Evolutionary conservation across 1,140 invertebrate species (phyloP).

Genomic region (Euura saliciscinereae): DNA sequence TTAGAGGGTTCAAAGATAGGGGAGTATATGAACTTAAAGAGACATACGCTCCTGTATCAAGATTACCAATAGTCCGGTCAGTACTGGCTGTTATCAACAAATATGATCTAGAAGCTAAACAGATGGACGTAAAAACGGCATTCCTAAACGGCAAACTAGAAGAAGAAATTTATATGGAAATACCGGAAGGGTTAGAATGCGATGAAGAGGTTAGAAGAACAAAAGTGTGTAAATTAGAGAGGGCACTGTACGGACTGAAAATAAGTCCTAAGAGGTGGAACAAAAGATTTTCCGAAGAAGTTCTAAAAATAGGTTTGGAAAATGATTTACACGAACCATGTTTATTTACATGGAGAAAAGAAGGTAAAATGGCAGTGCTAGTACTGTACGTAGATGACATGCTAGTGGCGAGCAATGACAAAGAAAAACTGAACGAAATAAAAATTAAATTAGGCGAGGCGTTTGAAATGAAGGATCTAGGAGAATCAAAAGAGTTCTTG

Average conservation of each 20-base stretch:
- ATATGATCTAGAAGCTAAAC: slow-evolving; percentile 31
- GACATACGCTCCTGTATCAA: slow-evolving; percentile 26
- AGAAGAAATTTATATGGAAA: slow-evolving; percentile 43
- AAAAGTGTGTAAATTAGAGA: slow-evolving; percentile 30
- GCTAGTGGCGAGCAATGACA: slow-evolving; percentile 21
- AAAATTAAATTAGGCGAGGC: slow-evolving; percentile 19
- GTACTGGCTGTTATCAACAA: slow-evolving; percentile 32
- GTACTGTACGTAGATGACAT: slow-evolving; percentile 27
- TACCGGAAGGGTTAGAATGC: slow-evolving; percentile 36
- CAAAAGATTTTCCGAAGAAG: slow-evolving; percentile 22
- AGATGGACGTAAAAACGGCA: slow-evolving; percentile 47
- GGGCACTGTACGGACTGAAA: slow-evolving; percentile 38
- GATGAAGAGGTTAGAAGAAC: slow-evolving; percentile 5
- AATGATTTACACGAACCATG: slow-evolving; percentile 32
- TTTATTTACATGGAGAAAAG: slow-evolving; percentile 27
- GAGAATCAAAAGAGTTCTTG: slow-evolving; percentile 25
- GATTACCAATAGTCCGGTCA: slow-evolving; percentile 33
- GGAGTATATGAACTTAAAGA: slow-evolving; percentile 3
- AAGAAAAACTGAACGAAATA: slow-evolving; percentile 20
- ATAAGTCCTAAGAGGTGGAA: slow-evolving; percentile 32
- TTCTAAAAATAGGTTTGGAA: slow-evolving; percentile 22
- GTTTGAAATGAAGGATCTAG: slow-evolving; percentile 32
- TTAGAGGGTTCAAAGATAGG: slow-evolving; percentile 14
- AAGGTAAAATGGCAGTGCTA: slow-evolving; percentile 16
- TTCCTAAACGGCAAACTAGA: slow-evolving; percentile 47